A percentile compares a stretch with the other conserved stretches of the same genome.
These are phyloP conservation scores for Pandion haliaetus DNA, from an alignment of 2,113 vertebrate genomes.

Conservation along the genomic window DNA sequence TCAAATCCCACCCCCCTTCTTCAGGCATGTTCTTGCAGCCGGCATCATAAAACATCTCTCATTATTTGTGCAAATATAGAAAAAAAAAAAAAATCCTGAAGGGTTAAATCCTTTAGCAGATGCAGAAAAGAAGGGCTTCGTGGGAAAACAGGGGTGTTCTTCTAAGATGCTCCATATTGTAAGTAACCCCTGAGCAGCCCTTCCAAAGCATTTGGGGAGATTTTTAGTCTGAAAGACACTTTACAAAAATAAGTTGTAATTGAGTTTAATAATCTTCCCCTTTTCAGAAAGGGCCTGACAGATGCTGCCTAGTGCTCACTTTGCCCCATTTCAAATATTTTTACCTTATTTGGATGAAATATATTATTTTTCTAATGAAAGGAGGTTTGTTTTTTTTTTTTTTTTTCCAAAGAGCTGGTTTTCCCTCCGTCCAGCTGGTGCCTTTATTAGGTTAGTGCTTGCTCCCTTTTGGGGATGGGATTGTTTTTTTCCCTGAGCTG, in stretches of 20 bases:
- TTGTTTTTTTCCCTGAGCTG: constrained; percentile 65
- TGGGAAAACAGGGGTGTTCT: not conserved
- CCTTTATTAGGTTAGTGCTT: constrained; percentile 80
- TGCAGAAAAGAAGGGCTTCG: not conserved
- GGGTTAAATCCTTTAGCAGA: constrained; percentile 6
- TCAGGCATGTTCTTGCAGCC: not conserved
- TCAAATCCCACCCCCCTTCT: not conserved
- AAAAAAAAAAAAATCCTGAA: not conserved
- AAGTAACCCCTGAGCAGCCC: not conserved
- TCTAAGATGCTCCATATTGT: not conserved
- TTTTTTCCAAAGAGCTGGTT: constrained; percentile 69
- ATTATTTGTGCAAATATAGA: not conserved
- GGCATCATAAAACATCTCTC: not conserved
- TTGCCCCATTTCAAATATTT: constrained; percentile 85
- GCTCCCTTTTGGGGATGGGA: constrained; percentile 75
- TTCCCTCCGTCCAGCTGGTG: constrained; percentile 73
- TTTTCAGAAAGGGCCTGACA: constrained; percentile 74
- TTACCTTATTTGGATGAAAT: constrained; percentile 88
- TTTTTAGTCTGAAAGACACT: constrained; percentile 62
- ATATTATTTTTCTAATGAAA: constrained; percentile 88
- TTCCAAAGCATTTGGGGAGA: constrained; percentile 1
- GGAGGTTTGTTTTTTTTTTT: constrained; percentile 22
- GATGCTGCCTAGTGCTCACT: constrained; percentile 75
- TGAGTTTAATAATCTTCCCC: constrained; percentile 73
- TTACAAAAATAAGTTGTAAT: constrained; percentile 72